Evolutionary conservation across 1,140 invertebrate genomes (phyloP).

Genomic region (Bombus sibiricus): DNA sequence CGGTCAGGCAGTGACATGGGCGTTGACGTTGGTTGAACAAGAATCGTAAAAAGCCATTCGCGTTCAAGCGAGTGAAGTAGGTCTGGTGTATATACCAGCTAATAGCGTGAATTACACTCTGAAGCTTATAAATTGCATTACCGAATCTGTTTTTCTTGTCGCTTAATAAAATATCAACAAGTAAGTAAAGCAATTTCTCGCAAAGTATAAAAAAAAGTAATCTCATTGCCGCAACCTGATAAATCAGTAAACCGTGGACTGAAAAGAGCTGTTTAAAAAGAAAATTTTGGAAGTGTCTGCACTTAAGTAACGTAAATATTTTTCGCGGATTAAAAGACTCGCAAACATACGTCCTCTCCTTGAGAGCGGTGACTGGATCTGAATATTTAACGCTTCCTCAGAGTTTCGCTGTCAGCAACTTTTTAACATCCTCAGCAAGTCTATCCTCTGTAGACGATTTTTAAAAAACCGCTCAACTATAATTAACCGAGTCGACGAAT

Average conservation of each 20-base stretch:
- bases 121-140: not conserved
- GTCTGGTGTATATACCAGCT: too few species aligned
- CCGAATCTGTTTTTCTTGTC: not conserved
- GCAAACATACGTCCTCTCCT: constrained; percentile 47
- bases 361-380: constrained; percentile 16
- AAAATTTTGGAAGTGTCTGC: not conserved
- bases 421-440: not conserved
- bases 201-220: not conserved
- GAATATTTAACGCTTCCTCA: constrained; percentile 63
- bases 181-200: not conserved
- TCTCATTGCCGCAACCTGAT: not conserved
- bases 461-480: constrained; percentile 22
- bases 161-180: not conserved
- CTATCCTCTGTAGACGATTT: constrained; percentile 27
- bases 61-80: not conserved
- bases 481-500: not conserved
- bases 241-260: not conserved
- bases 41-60: too few species aligned
- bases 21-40: not conserved
- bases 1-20: not conserved
- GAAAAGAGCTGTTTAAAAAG: not conserved
- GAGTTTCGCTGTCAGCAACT: constrained; percentile 41
- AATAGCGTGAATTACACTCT: not conserved
- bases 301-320: constrained; percentile 42
- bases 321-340: constrained; percentile 51